Base-by-base conservation (phyloP, 1,140 invertebrate genomes). In the Drosophila suzukii region DNA sequence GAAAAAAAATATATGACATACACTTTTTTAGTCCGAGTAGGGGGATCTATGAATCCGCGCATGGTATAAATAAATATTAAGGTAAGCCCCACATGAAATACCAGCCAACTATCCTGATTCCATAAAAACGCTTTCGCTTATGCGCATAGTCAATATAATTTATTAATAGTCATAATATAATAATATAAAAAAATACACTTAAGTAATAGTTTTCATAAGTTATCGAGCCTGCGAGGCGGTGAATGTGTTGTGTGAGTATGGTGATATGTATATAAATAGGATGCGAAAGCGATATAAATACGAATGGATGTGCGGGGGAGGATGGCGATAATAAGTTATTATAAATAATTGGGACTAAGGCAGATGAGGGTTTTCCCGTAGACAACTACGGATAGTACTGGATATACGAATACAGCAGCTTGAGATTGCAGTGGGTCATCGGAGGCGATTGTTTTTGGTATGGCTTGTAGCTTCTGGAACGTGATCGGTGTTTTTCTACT, bases 201-300 rank as follows among this genome's bases (percentile, higher is more conserved):
- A 50, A 10, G 12, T 32, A n/a, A 43, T 53, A 66, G 34, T 41
- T 58, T 36, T 41, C 20, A 58, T 71, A 38, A 49, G 32, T 68
- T 70, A 58, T 57, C 51, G 51, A 71, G 67, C 67, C 67, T 71
- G 65, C 67, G 65, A 58, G 65, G 67, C 67, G 66, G 24, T 46
- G 32, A 30, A 17, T 49, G 59, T 4, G 43, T 34, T 51, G 32
- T 11, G 32, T 43, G 75, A 41, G 15, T 43, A 8, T 34, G 30
- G 11, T 34, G 30, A 44, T 50, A 68, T 47, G 62, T 63, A 12
- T 50, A 70, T 71, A 58, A 71, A 71, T 71, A 68, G 44, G 24
- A 36, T 67, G 63, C 11, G 8, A 27, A 46, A 20, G 44, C 58
- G 59, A 66, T 34, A 11, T 65, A 66, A 60, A 65, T 60, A 44